These are phyloP conservation scores for Myotis findleyi DNA, from an alignment of 2,797 vertebrate species.

Conservation along the genomic window DNA sequence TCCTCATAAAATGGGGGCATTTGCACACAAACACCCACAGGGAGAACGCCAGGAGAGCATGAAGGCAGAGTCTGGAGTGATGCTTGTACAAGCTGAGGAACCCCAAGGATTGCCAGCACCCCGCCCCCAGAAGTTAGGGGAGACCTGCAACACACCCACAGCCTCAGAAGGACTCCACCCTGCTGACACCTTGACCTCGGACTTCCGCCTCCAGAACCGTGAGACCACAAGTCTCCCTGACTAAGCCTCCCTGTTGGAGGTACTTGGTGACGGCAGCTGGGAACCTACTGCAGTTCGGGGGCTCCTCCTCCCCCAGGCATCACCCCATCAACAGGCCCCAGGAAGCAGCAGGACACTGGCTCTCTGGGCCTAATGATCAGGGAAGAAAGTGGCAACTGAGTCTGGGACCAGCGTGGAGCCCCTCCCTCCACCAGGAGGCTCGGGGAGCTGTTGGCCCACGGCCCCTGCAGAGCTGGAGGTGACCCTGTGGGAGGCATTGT, in stretches of 20 bases:
- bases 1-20: not conserved
- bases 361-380: not conserved
- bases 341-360: not conserved
- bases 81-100: not conserved
- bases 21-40: not conserved
- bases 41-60: no score
- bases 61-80: not conserved
- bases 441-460: constrained; percentile 63
- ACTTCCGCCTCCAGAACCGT: not conserved
- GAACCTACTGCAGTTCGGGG: not conserved
- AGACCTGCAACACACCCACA: not conserved
- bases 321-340: not conserved
- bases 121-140: not conserved
- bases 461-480: not conserved
- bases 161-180: not conserved
- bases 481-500: not conserved
- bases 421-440: not conserved
- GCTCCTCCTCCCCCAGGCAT: not conserved
- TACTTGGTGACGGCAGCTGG: not conserved
- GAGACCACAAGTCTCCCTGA: not conserved
- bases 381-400: constrained; percentile 20
- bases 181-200: not conserved
- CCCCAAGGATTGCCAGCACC: not conserved
- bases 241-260: not conserved
- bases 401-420: not conserved